Conservation (phyloP, 1,140 invertebrate genomes). For the Caenorhabditis brenneri region DNA sequence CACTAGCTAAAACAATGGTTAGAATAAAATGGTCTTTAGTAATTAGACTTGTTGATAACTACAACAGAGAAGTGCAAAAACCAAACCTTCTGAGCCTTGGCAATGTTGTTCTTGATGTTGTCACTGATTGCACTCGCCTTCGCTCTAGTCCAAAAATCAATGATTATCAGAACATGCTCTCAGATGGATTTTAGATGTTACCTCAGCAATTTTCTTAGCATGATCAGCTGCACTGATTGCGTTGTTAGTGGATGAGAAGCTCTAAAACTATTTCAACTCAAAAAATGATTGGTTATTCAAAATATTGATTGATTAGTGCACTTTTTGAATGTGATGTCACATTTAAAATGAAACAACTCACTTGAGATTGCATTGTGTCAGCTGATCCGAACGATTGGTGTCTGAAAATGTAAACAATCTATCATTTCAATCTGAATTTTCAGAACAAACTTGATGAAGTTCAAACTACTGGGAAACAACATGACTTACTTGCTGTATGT, state of each 20-base stretch:
- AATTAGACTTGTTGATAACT: no score
- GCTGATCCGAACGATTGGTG: slow-evolving; percentile 24
- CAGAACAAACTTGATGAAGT: neutral
- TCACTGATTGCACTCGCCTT: neutral
- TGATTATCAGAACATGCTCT: neutral
- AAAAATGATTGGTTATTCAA: no score
- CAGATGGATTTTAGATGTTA: neutral
- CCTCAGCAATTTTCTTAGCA: neutral
- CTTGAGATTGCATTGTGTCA: neutral
- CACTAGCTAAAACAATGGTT: no score
- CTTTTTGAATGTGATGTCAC: neutral
- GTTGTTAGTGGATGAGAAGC: slow-evolving; percentile 20
- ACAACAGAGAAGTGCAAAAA: no score
- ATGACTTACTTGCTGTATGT: neutral
- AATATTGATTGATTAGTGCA: neutral
- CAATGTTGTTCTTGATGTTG: neutral
- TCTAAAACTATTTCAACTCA: slow-evolving; percentile 26
- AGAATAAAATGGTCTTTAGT: no score
- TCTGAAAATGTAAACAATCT: neutral
- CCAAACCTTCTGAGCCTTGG: slow-evolving; percentile 20
- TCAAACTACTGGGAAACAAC: neutral
- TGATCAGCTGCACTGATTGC: neutral
- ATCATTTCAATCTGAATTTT: no score
- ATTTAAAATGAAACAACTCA: neutral
- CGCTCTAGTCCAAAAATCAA: slow-evolving; percentile 25